Conservation (phyloP, 2,888 invertebrate species). For the Agriopis marginaria region DNA sequence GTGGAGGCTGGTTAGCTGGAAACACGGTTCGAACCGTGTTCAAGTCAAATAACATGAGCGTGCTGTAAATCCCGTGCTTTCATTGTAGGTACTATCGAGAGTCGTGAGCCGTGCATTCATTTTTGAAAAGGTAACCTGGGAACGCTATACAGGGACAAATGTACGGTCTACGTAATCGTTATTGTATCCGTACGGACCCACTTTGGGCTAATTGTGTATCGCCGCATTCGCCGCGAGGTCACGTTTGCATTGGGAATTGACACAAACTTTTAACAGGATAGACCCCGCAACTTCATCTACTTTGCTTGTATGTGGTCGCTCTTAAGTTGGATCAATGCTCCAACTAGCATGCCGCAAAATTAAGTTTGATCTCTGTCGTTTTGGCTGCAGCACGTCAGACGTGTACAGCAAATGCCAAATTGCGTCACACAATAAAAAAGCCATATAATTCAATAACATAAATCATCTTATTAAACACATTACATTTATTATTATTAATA, state of each 20-base stretch:
- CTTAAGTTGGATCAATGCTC: no score
- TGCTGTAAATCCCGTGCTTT: constrained; percentile 70
- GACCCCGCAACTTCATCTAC: no score
- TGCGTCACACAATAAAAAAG: no score
- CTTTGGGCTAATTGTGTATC: constrained; percentile 56
- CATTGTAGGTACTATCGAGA: constrained; percentile 66
- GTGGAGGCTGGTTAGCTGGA: constrained; percentile 47
- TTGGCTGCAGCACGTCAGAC: no score
- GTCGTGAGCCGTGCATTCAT: constrained; percentile 71
- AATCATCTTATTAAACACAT: no score
- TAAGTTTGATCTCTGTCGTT: no score
- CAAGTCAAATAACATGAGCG: constrained; percentile 64
- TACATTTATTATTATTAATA: no score
- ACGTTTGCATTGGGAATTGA: constrained; percentile 41
- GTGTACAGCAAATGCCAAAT: no score
- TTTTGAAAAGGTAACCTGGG: constrained; percentile 65
- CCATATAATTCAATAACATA: no score
- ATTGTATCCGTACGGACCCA: constrained; percentile 46
- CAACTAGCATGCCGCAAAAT: no score
- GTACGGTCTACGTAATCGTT: constrained; percentile 49
- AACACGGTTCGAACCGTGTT: constrained; percentile 57
- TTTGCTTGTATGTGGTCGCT: no score
- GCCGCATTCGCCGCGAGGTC: constrained; percentile 49
- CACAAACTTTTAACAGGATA: no score
- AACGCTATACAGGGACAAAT: constrained; percentile 54